A percentile compares a stretch with the other conserved stretches of the same genome.
These are phyloP conservation scores for Hylyphantes graminicola DNA, from an alignment of 1,140 invertebrate species.

Conservation along the genomic window DNA sequence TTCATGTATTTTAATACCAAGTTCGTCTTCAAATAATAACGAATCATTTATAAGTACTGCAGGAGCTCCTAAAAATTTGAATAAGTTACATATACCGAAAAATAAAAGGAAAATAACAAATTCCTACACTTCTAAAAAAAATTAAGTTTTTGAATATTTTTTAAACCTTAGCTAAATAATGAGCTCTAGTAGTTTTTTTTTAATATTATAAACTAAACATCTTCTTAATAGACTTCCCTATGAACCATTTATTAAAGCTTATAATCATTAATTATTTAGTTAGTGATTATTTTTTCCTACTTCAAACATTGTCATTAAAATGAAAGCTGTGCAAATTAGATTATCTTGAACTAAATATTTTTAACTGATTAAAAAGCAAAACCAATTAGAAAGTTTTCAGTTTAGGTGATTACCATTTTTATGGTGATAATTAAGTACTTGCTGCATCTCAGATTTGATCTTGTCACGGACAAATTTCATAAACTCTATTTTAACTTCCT, in stretches of 20 bases:
- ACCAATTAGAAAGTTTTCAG: too few species aligned
- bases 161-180: too few species aligned
- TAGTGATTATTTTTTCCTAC: too few species aligned
- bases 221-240: too few species aligned
- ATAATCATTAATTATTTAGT: too few species aligned
- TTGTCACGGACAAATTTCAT: conserved; percentile 13
- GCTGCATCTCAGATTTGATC: conserved; percentile 5
- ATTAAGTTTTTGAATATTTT: not conserved
- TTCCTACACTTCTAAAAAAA: not conserved
- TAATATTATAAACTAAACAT: too few species aligned
- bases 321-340: too few species aligned
- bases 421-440: conserved; percentile 23
- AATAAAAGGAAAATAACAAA: not conserved
- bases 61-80: conserved; percentile 31
- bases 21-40: conserved; percentile 87
- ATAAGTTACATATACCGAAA: not conserved
- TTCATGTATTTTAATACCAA: conserved; percentile 87
- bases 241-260: too few species aligned
- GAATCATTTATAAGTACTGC: conserved; percentile 89
- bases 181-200: too few species aligned
- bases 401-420: not conserved
- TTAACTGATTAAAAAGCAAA: not conserved
- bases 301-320: too few species aligned
- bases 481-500: conserved; percentile 28
- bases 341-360: too few species aligned